Conservation (phyloP, 2,888 invertebrate species). For the Kryphioiulus occultus region DNA sequence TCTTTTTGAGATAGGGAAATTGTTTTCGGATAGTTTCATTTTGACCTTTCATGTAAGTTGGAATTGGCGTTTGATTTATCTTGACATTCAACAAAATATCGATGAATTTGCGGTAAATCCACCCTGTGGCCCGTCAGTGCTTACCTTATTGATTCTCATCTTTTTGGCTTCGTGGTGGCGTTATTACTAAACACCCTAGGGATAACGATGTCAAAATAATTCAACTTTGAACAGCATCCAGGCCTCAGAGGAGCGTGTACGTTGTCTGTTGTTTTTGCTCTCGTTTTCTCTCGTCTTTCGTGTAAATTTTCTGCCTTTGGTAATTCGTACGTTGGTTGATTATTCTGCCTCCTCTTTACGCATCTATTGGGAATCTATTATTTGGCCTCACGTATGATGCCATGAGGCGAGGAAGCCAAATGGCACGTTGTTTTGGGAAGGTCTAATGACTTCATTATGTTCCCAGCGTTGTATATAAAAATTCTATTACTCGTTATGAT, state of each 20-base stretch:
- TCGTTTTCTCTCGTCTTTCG: not conserved
- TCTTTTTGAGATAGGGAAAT: no score
- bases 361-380: slow-evolving; percentile 30
- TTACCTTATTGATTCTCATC: not conserved
- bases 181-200: not conserved
- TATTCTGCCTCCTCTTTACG: not conserved
- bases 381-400: not conserved
- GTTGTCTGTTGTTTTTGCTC: not conserved
- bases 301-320: not conserved
- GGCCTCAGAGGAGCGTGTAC: not conserved
- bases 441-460: slow-evolving; percentile 30
- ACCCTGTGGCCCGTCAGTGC: not conserved
- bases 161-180: not conserved
- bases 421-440: not conserved
- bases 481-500: slow-evolving; percentile 30
- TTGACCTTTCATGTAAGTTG: no score
- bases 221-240: slow-evolving; percentile 10
- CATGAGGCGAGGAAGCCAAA: slow-evolving; percentile 15
- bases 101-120: no score
- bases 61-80: no score
- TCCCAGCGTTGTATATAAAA: slow-evolving; percentile 2
- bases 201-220: slow-evolving; percentile 1
- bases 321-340: not conserved
- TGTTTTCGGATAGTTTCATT: no score
- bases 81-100: no score